phyloP scores from a whole-genome alignment of 1,140 invertebrate species.

The Pseudomyrmex flavicornis region DNA sequence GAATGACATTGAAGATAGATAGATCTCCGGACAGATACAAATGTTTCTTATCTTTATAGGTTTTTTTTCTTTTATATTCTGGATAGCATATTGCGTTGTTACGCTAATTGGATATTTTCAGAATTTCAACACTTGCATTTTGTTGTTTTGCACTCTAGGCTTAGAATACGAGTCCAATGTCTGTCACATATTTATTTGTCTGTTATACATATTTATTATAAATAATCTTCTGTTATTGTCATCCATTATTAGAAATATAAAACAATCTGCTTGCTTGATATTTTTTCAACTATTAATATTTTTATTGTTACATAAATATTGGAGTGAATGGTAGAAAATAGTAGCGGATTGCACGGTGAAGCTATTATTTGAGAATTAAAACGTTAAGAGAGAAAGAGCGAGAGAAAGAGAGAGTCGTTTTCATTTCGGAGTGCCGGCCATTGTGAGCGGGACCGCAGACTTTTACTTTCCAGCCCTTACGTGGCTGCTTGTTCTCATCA shows the following conservation, averaged over 20 bases:
- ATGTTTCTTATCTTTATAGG: conserved; percentile 67
- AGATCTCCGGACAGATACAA: conserved; percentile 71
- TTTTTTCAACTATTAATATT: background rate
- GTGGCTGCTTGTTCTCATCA: conserved; percentile 71
- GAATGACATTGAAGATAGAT: conserved; percentile 71
- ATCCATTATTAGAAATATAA: background rate
- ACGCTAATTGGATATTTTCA: background rate
- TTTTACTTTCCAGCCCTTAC: conserved; percentile 72
- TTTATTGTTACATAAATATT: background rate
- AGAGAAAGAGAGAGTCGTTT: background rate
- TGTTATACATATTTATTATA: background rate
- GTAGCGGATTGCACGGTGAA: conserved; percentile 16
- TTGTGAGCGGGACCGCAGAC: conserved; percentile 64
- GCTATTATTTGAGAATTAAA: conserved; percentile 57
- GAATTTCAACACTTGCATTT: background rate
- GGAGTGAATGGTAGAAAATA: background rate
- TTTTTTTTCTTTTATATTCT: conserved; percentile 35
- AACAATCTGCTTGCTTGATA: background rate
- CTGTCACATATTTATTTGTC: too few species aligned
- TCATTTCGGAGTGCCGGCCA: conserved; percentile 33
- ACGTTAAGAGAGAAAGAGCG: conserved; percentile 9
- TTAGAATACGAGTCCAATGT: too few species aligned
- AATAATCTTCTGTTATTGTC: background rate
- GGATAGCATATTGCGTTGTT: background rate
- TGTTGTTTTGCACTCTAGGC: too few species aligned